These are phyloP conservation scores for Camponotus vicinus DNA, from an alignment of 1,140 invertebrate genomes.

Conservation along the genomic window DNA sequence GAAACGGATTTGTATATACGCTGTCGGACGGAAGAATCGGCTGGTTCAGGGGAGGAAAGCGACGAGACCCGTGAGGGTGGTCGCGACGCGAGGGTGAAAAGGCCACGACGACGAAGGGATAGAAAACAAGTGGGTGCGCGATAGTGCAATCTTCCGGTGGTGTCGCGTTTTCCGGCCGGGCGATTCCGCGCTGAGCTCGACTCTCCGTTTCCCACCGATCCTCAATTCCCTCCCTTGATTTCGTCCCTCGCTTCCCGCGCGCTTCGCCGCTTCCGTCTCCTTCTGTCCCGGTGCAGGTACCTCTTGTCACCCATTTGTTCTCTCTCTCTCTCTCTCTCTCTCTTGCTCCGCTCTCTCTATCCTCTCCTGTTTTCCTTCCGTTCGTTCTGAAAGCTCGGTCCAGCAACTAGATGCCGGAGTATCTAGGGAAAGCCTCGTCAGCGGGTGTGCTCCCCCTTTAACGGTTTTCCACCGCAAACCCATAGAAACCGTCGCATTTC, in stretches of 20 bases:
- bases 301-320: conserved; percentile 38
- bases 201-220: conserved; percentile 69
- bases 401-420: conserved; percentile 34
- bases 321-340: conserved; percentile 21
- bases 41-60: conserved; percentile 19
- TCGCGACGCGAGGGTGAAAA: conserved; percentile 46
- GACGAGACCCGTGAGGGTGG: conserved; percentile 20
- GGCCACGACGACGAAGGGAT: conserved; percentile 60
- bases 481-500: conserved; percentile 56
- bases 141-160: conserved; percentile 82
- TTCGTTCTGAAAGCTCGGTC: conserved; percentile 34
- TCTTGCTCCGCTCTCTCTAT: conserved; percentile 25
- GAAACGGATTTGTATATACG: conserved; percentile 69
- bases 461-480: conserved; percentile 72
- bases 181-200: conserved; percentile 76
- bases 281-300: background rate
- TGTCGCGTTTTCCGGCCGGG: conserved; percentile 81
- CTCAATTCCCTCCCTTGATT: conserved; percentile 65
- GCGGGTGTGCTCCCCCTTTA: conserved; percentile 70
- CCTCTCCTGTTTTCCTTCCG: conserved; percentile 26
- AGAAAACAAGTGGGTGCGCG: conserved; percentile 81
- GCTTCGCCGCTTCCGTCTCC: background rate
- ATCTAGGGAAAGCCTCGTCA: conserved; percentile 72
- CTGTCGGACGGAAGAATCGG: conserved; percentile 51
- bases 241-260: conserved; percentile 1